Conservation (phyloP, 2,113 vertebrate species). For the Arenaria interpres region DNA sequence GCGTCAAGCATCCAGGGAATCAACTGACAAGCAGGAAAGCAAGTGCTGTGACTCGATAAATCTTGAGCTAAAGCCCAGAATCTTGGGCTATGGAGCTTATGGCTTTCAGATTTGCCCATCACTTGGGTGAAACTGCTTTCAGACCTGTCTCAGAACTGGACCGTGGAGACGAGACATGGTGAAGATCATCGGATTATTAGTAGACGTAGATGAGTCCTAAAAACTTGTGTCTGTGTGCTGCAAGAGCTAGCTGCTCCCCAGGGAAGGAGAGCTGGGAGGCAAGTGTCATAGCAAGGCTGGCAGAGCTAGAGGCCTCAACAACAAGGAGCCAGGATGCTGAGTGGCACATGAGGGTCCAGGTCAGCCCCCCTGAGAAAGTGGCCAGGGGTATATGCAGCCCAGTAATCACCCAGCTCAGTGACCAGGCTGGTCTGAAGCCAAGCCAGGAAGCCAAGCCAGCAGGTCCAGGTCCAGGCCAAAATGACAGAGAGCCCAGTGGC, state of each 20-base stretch:
- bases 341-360: fast-evolving
- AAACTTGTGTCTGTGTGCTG: background rate
- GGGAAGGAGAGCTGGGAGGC: background rate
- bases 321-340: background rate
- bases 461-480: background rate
- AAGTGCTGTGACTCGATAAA: background rate
- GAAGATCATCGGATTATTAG: background rate
- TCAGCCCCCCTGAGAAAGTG: fast-evolving
- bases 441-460: background rate
- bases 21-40: background rate
- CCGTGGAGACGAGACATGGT: fast-evolving
- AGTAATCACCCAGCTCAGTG: fast-evolving
- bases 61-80: background rate
- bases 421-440: background rate
- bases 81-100: background rate
- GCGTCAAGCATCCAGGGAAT: fast-evolving
- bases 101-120: background rate
- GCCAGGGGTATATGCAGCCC: fast-evolving
- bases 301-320: background rate
- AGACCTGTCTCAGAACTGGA: background rate
- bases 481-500: background rate
- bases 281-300: background rate
- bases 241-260: background rate
- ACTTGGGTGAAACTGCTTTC: background rate
- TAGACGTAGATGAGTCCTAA: background rate